Conservation (phyloP, 1,140 invertebrate genomes). For the Zaprionus capensis region DNA sequence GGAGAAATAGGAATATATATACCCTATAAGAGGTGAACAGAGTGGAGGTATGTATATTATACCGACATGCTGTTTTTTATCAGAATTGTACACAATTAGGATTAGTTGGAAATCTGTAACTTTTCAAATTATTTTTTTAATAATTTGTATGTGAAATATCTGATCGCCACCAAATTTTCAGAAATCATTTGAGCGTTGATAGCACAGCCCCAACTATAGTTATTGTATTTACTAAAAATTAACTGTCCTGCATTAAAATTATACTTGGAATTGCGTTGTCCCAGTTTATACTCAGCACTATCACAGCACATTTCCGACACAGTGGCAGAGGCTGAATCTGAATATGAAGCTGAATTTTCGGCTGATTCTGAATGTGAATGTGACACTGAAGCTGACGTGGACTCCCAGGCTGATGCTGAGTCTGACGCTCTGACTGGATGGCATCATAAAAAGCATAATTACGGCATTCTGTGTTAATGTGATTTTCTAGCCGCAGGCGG, state of each 20-base stretch:
- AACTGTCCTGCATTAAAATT: too few species aligned
- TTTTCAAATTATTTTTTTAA: too few species aligned
- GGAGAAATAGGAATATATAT: not conserved
- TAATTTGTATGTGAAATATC: too few species aligned
- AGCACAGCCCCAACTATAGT: too few species aligned
- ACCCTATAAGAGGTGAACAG: not conserved
- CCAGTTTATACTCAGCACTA: not conserved
- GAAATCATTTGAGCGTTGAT: too few species aligned
- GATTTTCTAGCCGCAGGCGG: slow-evolving; percentile 64
- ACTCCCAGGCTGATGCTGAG: not conserved
- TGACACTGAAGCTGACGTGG: not conserved
- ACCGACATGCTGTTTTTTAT: too few species aligned
- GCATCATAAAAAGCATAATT: slow-evolving; percentile 63
- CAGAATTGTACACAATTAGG: too few species aligned
- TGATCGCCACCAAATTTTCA: too few species aligned
- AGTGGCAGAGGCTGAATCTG: not conserved
- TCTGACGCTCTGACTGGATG: slow-evolving; percentile 16
- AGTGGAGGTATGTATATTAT: not conserved
- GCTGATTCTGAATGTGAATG: not conserved
- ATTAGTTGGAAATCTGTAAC: too few species aligned
- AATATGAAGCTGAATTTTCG: too few species aligned
- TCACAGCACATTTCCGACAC: not conserved
- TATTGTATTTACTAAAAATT: too few species aligned
- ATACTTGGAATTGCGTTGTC: not conserved
- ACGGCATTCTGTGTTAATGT: slow-evolving; percentile 72